Base-by-base conservation (phyloP, 2,888 invertebrate species). In the Leptopterna dolabrata region DNA sequence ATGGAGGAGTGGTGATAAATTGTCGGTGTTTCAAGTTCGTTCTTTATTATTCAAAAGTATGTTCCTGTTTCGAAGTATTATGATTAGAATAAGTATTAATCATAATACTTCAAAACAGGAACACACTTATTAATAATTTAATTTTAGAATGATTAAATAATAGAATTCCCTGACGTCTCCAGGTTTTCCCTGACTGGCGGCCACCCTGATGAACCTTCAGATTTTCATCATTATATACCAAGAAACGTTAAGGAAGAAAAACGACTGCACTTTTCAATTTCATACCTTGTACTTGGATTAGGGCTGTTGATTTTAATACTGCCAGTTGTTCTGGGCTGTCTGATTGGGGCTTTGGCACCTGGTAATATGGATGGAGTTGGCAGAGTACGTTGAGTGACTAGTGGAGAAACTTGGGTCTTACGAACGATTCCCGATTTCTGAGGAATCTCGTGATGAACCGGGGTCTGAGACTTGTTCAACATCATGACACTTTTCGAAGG, bases 371-470 rank as follows among this genome's bases (percentile, higher is more conserved):
- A 71, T 0, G 51, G 45, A 16, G 85, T 45, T 16, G 71, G 27
- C 19, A 63, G 9, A 14, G 14, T n/a, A 7, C 24, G 11, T 27
- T 30, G 30, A 14, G 81, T n/a, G 19, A 29, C 30, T 11, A 16
- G 30, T 19, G 47, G 19, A 73, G 73, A 24, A 6, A 71, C 13
- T 27, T 63, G 76, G 63, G 51, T 83, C 43, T 87, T 88, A 70
- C 88, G 51, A n/a, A 88, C 76, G 11, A 88, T 87, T 0, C 88
- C 88, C 4, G 88, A 84, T 41, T 87, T 88, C 36, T 78, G 88
- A 14, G 73, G 51, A 27, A 55, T 36, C 13, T 73, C 76, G 6
- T 51, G 55, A 29, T 19, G 70, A 30, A 43, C 27, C 3, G 14
- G 81, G 9, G 80, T 16, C 51, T 76, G 86, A 16, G 76, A 29